A percentile compares a stretch with the other conserved stretches of the same genome.
These are phyloP conservation scores for Hippasteria phrygiana DNA, from an alignment of 53 echinoderm and acorn worm species.

Conservation along the genomic window DNA sequence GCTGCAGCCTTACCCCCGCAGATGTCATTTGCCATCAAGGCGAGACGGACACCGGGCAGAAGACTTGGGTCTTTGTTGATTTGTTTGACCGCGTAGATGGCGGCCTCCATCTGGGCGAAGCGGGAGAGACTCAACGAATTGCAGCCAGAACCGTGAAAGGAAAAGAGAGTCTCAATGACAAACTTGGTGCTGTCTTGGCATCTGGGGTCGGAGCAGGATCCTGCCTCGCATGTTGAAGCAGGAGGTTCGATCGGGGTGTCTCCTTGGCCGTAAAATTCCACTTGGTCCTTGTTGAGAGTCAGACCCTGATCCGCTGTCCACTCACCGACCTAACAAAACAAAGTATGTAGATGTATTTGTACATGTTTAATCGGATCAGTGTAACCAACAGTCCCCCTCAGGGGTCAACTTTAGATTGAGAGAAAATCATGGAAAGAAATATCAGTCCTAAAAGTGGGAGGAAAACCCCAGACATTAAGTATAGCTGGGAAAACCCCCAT, in stretches of 20 bases:
- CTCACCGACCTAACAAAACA: slow-evolving; percentile 43
- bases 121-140: slow-evolving; percentile 4
- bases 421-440: too few relatives aligned
- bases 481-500: too few relatives aligned
- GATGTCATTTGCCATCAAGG: slow-evolving; percentile 65
- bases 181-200: neutral
- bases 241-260: neutral
- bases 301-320: slow-evolving; percentile 19
- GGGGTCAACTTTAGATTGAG: too few relatives aligned
- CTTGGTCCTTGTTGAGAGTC: neutral
- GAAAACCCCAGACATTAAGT: too few relatives aligned
- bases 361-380: too few relatives aligned
- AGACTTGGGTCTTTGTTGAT: slow-evolving; percentile 64
- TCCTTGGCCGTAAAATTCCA: slow-evolving; percentile 23
- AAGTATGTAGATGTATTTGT: neutral
- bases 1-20: slow-evolving; percentile 62
- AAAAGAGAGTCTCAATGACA: neutral
- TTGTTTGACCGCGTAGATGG: slow-evolving; percentile 70
- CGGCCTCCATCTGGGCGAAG: slow-evolving; percentile 65
- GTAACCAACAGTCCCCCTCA: too few relatives aligned
- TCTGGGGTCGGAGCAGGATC: neutral
- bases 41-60: slow-evolving; percentile 66
- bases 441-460: too few relatives aligned
- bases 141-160: neutral
- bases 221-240: neutral